Base-by-base conservation (phyloP, 2,113 vertebrate species). In the Pleuronectes platessa region DNA sequence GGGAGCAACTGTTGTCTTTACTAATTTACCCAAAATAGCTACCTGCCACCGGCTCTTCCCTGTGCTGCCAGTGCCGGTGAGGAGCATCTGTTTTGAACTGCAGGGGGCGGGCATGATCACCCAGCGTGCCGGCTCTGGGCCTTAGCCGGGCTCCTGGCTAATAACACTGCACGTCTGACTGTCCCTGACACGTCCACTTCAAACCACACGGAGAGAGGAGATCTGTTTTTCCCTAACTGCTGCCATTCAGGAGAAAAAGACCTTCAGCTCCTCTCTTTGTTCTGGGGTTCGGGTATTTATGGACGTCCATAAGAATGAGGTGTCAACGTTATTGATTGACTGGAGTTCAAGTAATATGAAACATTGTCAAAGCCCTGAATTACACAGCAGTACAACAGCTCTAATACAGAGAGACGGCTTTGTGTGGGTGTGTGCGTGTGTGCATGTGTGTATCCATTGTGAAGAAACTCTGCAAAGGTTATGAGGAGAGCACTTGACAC, bases 1-100 rank as follows among this genome's bases (percentile, higher is more conserved):
- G 84, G 85, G 85, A 88, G 82, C 88, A 88, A 87, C 85, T 92
- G 85, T 91, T 89, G 83, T 91, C 89, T 93, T 92, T 88, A 86
- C 90, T 90, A 86, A 92, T 92, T 94, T 90, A 91, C 86, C 91
- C 82, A 86, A 92, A 93, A 92, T 92, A 93, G 90, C 83, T 35
- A 60, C 76, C 74, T 67, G 85, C 90, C 89, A 83, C 60, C 14
- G 79, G 86, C 84, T 79, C 61, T 27, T 86, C 76, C 64, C 55
- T 73, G 74, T 73, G 74, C 82, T 74, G 86, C 86, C 86, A 79
- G 88, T 86, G 82, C 74, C 17, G 76, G 86, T 74, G 88, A 87
- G 69, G 71, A 93, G 89, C 92, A 92, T 93, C 92, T 93, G 93
- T 79, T 87, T 86, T 78, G 68, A 90, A 86, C 91, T 74, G 87